These are phyloP conservation scores for Drosophila rhopaloa DNA, from an alignment of 1,140 invertebrate species.

Conservation along the genomic window DNA sequence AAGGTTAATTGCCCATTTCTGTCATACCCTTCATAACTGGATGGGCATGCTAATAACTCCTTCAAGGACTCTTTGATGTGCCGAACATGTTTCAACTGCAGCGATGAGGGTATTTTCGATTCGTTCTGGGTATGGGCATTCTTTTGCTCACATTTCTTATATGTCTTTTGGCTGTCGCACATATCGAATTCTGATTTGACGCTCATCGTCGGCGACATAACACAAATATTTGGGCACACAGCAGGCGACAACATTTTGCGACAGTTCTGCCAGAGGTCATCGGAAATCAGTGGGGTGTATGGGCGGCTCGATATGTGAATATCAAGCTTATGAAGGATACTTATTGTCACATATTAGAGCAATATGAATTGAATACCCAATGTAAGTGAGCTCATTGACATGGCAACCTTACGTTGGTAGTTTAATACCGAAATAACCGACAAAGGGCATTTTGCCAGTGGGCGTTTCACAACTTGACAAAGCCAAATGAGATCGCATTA, in stretches of 20 bases:
- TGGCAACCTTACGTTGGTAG: conserved; percentile 20
- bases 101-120: conserved; percentile 12
- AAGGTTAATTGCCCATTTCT: conserved; percentile 77
- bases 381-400: conserved; percentile 43
- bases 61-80: background rate
- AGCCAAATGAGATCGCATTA: conserved; percentile 41
- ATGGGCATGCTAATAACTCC: conserved; percentile 29
- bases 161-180: conserved; percentile 44
- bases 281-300: conserved; percentile 13
- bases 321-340: conserved; percentile 44
- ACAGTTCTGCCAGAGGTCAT: conserved; percentile 59
- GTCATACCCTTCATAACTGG: conserved; percentile 36
- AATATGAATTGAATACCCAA: conserved; percentile 46
- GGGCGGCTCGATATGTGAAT: conserved; percentile 17
- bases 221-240: conserved; percentile 57
- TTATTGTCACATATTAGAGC: conserved; percentile 56
- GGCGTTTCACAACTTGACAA: conserved; percentile 7
- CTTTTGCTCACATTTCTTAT: conserved; percentile 33
- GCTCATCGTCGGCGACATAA: conserved; percentile 51
- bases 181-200: conserved; percentile 72
- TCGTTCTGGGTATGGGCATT: conserved; percentile 13
- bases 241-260: conserved; percentile 52
- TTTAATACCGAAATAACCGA: background rate
- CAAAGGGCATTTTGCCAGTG: background rate
- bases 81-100: background rate